Evolutionary conservation across 2,113 vertebrate genomes (phyloP), one percentile per base, ranked within the genome.

Genomic region (Noturus placidus): DNA sequence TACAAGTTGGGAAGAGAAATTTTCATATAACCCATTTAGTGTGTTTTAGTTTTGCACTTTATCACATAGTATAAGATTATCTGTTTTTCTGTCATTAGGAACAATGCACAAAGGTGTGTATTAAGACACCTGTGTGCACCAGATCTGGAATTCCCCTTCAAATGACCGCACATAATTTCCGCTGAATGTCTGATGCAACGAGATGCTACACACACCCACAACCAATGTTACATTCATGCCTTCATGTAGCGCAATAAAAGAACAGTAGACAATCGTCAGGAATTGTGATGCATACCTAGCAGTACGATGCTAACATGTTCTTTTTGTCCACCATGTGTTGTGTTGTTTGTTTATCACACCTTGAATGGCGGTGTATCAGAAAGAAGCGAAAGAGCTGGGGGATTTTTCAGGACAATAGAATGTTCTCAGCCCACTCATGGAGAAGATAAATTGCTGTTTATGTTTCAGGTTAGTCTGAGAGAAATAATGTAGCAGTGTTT

Each of bases 381-480:
- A 56, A 35, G 79, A 33, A 81, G 30, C 1, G 70, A 46, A 84
- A 87, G 89, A 56, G n/a, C 25, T 35, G 54, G 88, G 86, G 65
- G 33, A 81, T 42, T 87, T 85, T 87, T 52, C 38, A 78, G 83
- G 57, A 83, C 57, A 83, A 87, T 85, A 82, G 83, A 89, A 89
- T 89, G 87, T 84, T 88, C 84, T 19, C 84, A 83, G 82, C 87
- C 74, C 84, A 30, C 85, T 85, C 30, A 4, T 77, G 70, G 81
- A 85, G 38, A 82, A 83, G 85, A 87, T 87, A 89, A 89, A 91
- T 91, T 88, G 87, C 84, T 91, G 90, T 91, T 91, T 91, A 91
- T 91, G 87, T 88, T 91, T 86, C 67, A 77, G 82, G 35, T 82
- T 88, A 77, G 88, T 83, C 87, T 89, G 90, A 89, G 82, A 88